Percentiles rank a stretch among this genome's conserved stretches.
Evolutionary conservation across 1,140 invertebrate species (phyloP).

Genomic region (Hestina assimilis): DNA sequence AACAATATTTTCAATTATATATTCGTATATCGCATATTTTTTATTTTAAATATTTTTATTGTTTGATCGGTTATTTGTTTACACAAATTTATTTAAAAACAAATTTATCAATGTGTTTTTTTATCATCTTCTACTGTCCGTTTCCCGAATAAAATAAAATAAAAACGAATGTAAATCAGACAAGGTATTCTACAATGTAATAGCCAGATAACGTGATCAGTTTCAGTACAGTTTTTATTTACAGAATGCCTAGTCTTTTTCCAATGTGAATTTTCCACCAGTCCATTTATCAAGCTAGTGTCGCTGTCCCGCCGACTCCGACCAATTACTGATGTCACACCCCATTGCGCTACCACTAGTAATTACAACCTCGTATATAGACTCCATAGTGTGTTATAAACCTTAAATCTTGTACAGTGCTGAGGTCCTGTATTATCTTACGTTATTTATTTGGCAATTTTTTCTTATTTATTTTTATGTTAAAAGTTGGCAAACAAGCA

Average conservation of each 20-base stretch:
- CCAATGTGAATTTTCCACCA: conserved; percentile 47
- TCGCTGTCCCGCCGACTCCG: conserved; percentile 36
- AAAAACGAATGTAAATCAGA: too few species aligned
- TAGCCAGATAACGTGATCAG: conserved; percentile 37
- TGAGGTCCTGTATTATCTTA: neutral
- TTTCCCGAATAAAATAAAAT: too few species aligned
- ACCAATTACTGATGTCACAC: conserved; percentile 65
- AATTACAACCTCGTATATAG: conserved; percentile 41
- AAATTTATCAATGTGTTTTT: too few species aligned
- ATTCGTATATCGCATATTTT: too few species aligned
- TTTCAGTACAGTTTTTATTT: conserved; percentile 48
- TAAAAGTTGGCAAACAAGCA: too few species aligned
- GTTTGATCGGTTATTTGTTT: too few species aligned
- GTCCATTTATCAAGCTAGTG: conserved; percentile 58
- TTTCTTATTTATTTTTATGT: too few species aligned
- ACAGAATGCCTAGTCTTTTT: conserved; percentile 49
- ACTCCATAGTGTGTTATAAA: neutral
- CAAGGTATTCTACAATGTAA: conserved; percentile 17
- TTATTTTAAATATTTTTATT: too few species aligned
- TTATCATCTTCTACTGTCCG: too few species aligned
- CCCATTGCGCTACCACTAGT: conserved; percentile 36
- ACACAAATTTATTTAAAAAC: too few species aligned
- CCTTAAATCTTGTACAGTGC: neutral
- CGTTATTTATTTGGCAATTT: too few species aligned
- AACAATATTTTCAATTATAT: too few species aligned